Conservation (phyloP, 2,113 vertebrate genomes). For the Hippoglossus stenolepis region DNA sequence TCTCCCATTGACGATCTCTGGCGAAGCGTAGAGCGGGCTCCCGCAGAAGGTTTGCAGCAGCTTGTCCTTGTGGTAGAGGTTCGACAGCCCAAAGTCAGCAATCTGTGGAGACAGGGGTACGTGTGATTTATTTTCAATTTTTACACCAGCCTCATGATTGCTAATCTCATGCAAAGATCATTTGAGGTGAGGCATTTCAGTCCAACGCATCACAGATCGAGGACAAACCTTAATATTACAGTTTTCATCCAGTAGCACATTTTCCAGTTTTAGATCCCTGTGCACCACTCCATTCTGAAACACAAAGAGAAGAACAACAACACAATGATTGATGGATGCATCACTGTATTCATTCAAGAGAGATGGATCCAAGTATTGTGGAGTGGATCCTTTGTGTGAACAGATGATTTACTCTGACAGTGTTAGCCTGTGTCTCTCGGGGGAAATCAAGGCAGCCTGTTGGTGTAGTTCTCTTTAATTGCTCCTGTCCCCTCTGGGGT, state of each 20-base stretch:
- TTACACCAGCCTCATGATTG: background rate
- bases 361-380: slow-evolving; percentile 14
- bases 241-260: slow-evolving; percentile 98
- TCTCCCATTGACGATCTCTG: slow-evolving; percentile 97
- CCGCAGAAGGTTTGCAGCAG: slow-evolving; percentile 98
- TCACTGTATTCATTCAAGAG: slow-evolving; percentile 45
- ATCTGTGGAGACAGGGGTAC: slow-evolving; percentile 84
- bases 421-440: slow-evolving; percentile 35
- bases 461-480: slow-evolving; percentile 63
- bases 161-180: slow-evolving; percentile 15
- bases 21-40: slow-evolving; percentile 96
- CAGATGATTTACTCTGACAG: slow-evolving; percentile 58
- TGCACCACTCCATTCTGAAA: slow-evolving; percentile 97
- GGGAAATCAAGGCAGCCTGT: slow-evolving; percentile 66
- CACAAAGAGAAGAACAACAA: slow-evolving; percentile 29
- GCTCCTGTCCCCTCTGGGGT: slow-evolving; percentile 52
- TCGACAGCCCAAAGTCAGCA: slow-evolving; percentile 98
- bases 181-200: background rate
- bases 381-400: slow-evolving; percentile 32
- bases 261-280: slow-evolving; percentile 98
- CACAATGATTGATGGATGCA: slow-evolving; percentile 27
- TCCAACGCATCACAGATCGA: background rate
- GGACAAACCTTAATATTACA: slow-evolving; percentile 95
- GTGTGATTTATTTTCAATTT: background rate
- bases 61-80: slow-evolving; percentile 96